Evolutionary conservation across 2,113 vertebrate genomes (phyloP).

Genomic region (Rhagologus leucostigma): DNA sequence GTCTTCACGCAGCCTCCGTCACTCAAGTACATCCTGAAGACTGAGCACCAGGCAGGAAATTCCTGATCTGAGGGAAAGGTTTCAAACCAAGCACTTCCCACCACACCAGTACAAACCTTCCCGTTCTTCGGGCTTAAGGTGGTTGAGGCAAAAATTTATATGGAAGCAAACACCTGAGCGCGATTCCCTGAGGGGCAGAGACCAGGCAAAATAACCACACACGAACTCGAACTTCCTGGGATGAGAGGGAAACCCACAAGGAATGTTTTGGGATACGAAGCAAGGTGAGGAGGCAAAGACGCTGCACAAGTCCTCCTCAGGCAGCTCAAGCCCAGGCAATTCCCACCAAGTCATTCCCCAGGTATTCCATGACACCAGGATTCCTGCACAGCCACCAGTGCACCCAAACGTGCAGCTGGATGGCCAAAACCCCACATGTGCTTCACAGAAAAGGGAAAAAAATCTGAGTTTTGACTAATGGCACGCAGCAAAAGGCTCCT

Average conservation of each 20-base stretch:
- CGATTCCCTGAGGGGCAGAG: not conserved
- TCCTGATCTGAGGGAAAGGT: not conserved
- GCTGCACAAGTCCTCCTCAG: not conserved
- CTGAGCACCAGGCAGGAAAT: not conserved
- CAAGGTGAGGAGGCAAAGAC: rapidly evolving
- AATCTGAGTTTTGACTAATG: not conserved
- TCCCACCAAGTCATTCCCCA: not conserved
- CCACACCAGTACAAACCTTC: not conserved
- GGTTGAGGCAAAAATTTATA: not conserved
- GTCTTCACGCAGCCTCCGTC: not conserved
- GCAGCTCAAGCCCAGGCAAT: not conserved
- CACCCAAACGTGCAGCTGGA: rapidly evolving
- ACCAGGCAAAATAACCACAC: rapidly evolving
- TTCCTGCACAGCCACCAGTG: not conserved
- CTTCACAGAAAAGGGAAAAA: not conserved
- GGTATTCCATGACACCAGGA: rapidly evolving
- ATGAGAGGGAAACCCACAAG: not conserved
- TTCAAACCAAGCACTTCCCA: not conserved
- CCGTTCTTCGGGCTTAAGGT: not conserved
- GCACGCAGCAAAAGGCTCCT: not conserved
- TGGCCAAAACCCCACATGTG: rapidly evolving
- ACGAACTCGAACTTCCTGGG: no score
- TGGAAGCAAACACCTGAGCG: not conserved
- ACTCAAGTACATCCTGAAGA: not conserved
- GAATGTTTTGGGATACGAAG: rapidly evolving